Base-by-base conservation (phyloP, 2,113 vertebrate genomes). In the Phrynosoma blainvillii region DNA sequence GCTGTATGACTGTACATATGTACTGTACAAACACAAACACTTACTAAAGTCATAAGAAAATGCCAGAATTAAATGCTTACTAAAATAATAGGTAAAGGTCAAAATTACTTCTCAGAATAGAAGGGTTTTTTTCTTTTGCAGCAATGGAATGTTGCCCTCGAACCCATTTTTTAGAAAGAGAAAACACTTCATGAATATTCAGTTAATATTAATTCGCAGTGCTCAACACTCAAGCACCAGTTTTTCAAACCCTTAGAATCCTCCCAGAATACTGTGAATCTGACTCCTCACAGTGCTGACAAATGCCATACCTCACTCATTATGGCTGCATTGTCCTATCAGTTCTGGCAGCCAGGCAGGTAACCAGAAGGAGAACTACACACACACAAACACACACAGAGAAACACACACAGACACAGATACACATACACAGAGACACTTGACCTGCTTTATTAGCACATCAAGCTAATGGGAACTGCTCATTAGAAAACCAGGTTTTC, bases 321-420 rank as follows among this genome's bases (percentile, higher is more conserved):
- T 90, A 79, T 66, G 65, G 78, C 79, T 78, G 1, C 42, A 92
- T 93, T 92, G 85, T 86, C 90, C 91, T 36, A 84, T 30, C 92
- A 79, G 79, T 88, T 89, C 89, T 68, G 88, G 93, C 90, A 93
- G 87, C 84, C 87, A 94, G 91, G 91, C 94, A 96, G 96, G 96
- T 94, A 96, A 95, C 92, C 92, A 95, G 91, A 94, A 81, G 56
- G 56, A 13, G 56, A 59, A 13, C 56, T 56, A 7, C 54, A 7
- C 54, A 56, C 54, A 7, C 54, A 56, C 54, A 9, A 12, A 56
- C 14, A 11, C 56, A 59, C 10, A 47, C 47, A 47, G 47, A 47
- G 11, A 59, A 5, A 59, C 7, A 16, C 56, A 59, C 56, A 59
- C 56, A 11, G 11, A 59, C 11, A 16, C 5, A 47, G 47, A 6